phyloP scores from a whole-genome alignment of 2,113 vertebrate species.

The Regulus satrapa region DNA sequence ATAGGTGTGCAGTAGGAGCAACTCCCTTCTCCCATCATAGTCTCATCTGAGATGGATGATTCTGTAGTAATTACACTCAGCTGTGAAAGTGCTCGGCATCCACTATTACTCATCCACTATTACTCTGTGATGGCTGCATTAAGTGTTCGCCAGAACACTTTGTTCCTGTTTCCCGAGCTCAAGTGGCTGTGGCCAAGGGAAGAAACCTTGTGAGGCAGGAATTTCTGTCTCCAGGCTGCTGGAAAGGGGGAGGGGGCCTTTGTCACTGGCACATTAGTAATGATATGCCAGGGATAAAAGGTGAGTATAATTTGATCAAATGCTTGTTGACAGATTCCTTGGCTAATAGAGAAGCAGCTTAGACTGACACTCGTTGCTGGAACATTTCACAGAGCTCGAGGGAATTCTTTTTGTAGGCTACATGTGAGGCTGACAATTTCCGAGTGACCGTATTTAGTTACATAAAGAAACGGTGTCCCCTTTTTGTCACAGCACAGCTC shows the following conservation, averaged over 20 bases:
- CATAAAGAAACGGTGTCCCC: background rate
- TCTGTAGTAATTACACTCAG: conserved; percentile 54
- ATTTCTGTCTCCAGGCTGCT: conserved; percentile 7
- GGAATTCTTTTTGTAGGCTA: background rate
- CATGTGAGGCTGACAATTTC: background rate
- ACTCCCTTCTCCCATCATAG: background rate
- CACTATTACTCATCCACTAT: conserved; percentile 60
- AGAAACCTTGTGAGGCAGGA: conserved; percentile 55
- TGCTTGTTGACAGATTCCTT: conserved; percentile 66
- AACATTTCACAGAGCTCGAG: background rate
- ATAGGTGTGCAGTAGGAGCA: background rate
- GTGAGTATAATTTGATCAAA: conserved; percentile 77
- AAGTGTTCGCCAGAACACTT: conserved; percentile 30
- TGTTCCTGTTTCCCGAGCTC: conserved; percentile 27
- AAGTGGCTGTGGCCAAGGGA: conserved; percentile 37
- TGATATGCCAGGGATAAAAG: conserved; percentile 78
- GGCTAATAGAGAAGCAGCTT: conserved; percentile 65
- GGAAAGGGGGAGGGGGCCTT: conserved; percentile 57
- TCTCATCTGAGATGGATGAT: conserved; percentile 36
- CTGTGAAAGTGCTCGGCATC: conserved; percentile 39
- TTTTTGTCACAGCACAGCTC: conserved; percentile 18
- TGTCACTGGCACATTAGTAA: conserved; percentile 70
- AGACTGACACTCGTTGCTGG: conserved; percentile 11
- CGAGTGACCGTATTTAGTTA: background rate
- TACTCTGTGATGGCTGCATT: conserved; percentile 42